Percentiles rank a stretch among this genome's conserved stretches.
These are phyloP conservation scores for Petrocephalus schoutedeni DNA, from an alignment of 2,797 vertebrate genomes.

Conservation along the genomic window DNA sequence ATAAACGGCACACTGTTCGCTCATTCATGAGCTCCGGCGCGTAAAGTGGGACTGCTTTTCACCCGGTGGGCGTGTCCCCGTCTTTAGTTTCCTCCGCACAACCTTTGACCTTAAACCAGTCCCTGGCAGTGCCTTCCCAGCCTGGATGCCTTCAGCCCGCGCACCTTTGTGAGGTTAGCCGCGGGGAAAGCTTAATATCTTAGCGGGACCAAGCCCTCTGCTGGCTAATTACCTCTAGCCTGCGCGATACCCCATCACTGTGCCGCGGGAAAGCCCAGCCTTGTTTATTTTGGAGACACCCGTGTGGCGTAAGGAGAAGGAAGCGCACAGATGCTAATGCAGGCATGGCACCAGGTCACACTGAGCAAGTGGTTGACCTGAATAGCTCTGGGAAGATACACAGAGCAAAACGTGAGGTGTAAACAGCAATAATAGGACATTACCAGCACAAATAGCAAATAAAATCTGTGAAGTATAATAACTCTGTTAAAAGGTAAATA, in stretches of 20 bases:
- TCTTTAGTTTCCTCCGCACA: not conserved
- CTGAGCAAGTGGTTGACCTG: not conserved
- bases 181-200: not conserved
- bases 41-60: not conserved
- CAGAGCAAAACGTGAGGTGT: not conserved
- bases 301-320: not conserved
- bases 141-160: not conserved
- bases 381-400: not conserved
- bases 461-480: not conserved
- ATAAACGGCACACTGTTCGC: not conserved
- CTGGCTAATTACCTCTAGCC: not conserved
- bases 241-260: not conserved
- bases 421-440: not conserved
- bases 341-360: not conserved
- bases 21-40: not conserved
- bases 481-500: not conserved
- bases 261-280: not conserved
- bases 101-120: constrained; percentile 4
- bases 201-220: not conserved
- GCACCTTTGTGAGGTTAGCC: not conserved
- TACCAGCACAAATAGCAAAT: not conserved
- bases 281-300: not conserved
- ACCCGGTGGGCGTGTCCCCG: not conserved
- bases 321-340: not conserved
- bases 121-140: not conserved